Percentiles rank a stretch among this genome's conserved stretches.
Conservation (phyloP, 2,888 invertebrate genomes). For the Theretra japonica region DNA sequence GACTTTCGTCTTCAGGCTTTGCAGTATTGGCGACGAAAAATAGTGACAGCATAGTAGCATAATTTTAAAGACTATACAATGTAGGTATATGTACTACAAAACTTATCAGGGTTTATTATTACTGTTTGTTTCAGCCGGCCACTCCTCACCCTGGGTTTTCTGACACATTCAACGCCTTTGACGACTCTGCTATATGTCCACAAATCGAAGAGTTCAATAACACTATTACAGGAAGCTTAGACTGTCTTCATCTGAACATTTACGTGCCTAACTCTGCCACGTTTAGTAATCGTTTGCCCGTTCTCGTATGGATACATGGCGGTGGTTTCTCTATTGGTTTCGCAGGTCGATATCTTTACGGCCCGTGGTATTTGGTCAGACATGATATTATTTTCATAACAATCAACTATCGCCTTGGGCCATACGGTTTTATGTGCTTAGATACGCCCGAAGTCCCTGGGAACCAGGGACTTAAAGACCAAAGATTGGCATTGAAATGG, state of each 20-base stretch:
- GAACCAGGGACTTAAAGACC: slow-evolving; percentile 69
- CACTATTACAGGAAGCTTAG: slow-evolving; percentile 51
- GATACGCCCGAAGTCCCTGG: slow-evolving; percentile 58
- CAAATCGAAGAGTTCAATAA: slow-evolving; percentile 54
- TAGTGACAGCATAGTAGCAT: too few relatives aligned
- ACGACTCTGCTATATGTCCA: slow-evolving; percentile 61
- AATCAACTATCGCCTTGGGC: slow-evolving; percentile 64
- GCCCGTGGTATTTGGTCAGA: slow-evolving; percentile 58
- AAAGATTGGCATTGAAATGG: slow-evolving; percentile 62
- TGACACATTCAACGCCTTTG: slow-evolving; percentile 57
- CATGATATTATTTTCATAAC: slow-evolving; percentile 63
- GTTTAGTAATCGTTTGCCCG: slow-evolving; percentile 53
- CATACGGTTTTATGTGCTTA: slow-evolving; percentile 69
- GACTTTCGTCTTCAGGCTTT: too few relatives aligned
- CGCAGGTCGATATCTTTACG: slow-evolving; percentile 49
- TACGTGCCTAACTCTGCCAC: slow-evolving; percentile 59
- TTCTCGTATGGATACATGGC: slow-evolving; percentile 64
- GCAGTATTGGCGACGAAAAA: too few relatives aligned
- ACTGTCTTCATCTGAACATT: slow-evolving; percentile 62
- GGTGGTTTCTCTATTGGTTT: slow-evolving; percentile 55
- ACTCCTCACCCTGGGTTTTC: slow-evolving; percentile 53
- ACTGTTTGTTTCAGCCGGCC: slow-evolving; percentile 51
- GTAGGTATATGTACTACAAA: too few relatives aligned
- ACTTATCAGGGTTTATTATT: too few relatives aligned
- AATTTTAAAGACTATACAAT: too few relatives aligned